A percentile compares a stretch with the other conserved stretches of the same genome.
Conservation (phyloP, 2,113 vertebrate genomes). For the Aphelocoma coerulescens region DNA sequence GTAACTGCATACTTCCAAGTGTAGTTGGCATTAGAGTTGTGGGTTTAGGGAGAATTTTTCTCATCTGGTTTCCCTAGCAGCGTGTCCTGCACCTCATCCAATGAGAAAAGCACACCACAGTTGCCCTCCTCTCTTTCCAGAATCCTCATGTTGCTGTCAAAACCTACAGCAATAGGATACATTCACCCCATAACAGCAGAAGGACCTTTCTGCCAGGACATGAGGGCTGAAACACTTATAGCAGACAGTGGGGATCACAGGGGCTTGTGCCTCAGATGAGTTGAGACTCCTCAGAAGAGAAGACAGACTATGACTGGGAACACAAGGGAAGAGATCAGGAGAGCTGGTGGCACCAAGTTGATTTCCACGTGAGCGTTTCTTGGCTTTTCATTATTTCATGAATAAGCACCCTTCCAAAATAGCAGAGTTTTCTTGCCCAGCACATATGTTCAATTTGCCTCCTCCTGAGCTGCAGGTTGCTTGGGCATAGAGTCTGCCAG, state of each 20-base stretch:
- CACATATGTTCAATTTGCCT: not conserved
- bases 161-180: not conserved
- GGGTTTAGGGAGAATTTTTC: not conserved
- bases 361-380: not conserved
- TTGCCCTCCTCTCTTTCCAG: not conserved
- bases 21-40: not conserved
- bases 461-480: not conserved
- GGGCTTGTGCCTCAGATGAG: not conserved
- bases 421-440: not conserved
- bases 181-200: not conserved
- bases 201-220: not conserved
- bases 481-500: not conserved
- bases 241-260: not conserved
- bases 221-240: not conserved
- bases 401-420: not conserved
- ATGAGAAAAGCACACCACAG: not conserved
- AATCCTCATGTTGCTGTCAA: not conserved
- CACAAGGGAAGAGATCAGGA: not conserved
- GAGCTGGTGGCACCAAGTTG: not conserved
- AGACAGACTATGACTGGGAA: not conserved
- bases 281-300: not conserved
- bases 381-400: not conserved
- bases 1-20: not conserved
- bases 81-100: not conserved
- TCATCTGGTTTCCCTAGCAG: not conserved